Base-by-base conservation (phyloP, 1,140 invertebrate species). In the Scaptodrosophila lebanonensis region DNA sequence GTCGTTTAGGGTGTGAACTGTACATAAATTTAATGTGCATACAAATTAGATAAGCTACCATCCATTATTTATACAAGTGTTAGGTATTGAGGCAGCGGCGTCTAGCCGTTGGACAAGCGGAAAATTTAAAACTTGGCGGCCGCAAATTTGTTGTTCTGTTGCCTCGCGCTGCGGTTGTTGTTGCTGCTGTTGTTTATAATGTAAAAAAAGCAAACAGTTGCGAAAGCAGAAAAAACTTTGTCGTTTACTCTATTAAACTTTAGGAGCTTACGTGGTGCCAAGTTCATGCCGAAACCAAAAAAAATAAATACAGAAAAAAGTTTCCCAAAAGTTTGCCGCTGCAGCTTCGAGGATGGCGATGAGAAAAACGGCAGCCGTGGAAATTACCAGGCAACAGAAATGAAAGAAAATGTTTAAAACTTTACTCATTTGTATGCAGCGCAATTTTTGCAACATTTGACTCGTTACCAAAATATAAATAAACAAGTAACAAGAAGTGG, bases 181-280 rank as follows among this genome's bases (percentile, higher is more conserved):
- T 57, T 39, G 32, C 40, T 38, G 52, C 47, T 47, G 43, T 56
- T 61, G 59, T 50, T 63, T 58, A 65, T 63, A 79, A 77, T 72
- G 73, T 73, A 51, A 43, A 36, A 45, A 32, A 39, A 47, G 22
- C 44, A 27, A 20, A 30, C 33, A 29, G 40, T 39, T 12, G n/a
- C 50, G 54, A 38, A 25, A 22, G 38, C 16, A 39, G n/a, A 40
- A 73, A 72, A 76, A 83, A 77, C 66, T 84, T 79, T 84, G 65
- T 77, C 72, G 79, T 84, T 84, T 84, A 84, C 79, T 84, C 72
- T 84, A 84, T 84, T 84, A 84, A 84, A 84, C 73, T 84, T 84
- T 83, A 66, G 60, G 56, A 79, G 79, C 79, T 84, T 79, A 79
- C 79, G 72, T 79, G 69, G 79, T 70, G 66, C 62, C 77, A 83